phyloP scores from a whole-genome alignment of 2,888 invertebrate genomes.

The Agrotis ipsilon region DNA sequence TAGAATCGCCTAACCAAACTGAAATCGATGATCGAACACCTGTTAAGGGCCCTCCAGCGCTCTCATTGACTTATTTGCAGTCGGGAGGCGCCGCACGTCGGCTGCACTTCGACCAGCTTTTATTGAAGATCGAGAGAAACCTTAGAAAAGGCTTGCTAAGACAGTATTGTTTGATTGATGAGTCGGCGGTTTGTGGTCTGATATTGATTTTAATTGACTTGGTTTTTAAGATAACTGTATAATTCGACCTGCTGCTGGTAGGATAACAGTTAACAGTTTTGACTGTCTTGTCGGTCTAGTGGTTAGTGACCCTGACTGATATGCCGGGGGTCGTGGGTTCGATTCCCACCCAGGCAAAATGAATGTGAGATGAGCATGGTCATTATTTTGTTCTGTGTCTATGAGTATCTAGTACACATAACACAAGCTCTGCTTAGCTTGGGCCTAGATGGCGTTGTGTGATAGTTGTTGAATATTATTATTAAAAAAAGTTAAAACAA shows the following conservation, averaged over 20 bases:
- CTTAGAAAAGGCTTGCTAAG: conserved; percentile 36
- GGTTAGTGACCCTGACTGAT: too few relatives aligned
- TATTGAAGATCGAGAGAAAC: conserved; percentile 54
- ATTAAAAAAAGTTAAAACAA: too few relatives aligned
- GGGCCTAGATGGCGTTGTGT: too few relatives aligned
- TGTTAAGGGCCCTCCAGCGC: conserved; percentile 77
- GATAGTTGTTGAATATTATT: too few relatives aligned
- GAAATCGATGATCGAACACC: conserved; percentile 82
- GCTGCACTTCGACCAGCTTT: conserved; percentile 63
- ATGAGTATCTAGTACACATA: too few relatives aligned
- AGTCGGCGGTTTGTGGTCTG: conserved; percentile 18
- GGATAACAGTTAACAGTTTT: too few relatives aligned
- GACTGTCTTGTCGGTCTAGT: too few relatives aligned
- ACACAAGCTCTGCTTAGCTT: too few relatives aligned
- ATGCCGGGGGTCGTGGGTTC: too few relatives aligned
- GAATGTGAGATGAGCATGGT: too few relatives aligned
- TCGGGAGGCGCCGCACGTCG: conserved; percentile 63
- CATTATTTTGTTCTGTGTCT: too few relatives aligned
- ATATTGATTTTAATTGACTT: conserved; percentile 45
- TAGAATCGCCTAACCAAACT: conserved; percentile 70
- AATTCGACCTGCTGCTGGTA: neutral
- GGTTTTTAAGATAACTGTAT: neutral
- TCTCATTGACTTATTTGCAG: conserved; percentile 75
- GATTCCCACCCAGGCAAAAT: too few relatives aligned
- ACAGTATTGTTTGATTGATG: conserved; percentile 57